Evolutionary conservation across 2,888 invertebrate genomes (phyloP), one percentile per base, ranked within the genome.

Genomic region (Tenthredo distinguenda): DNA sequence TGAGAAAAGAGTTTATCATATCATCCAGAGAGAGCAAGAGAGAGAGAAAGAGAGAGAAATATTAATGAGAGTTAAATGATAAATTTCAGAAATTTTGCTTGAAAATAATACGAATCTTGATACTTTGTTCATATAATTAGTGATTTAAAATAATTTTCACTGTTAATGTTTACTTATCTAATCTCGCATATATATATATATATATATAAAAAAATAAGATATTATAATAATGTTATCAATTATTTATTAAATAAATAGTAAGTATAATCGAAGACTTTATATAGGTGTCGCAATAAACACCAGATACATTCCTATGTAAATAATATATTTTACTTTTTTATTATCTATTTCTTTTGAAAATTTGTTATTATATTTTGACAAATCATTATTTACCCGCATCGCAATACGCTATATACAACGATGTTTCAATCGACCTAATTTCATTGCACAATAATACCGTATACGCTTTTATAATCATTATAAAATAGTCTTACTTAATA

Each of bases 231-330:
- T 81, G 58, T 81, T 58, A 81, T 58, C 12, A 37, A 81, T 81
- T 43, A 62, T 40, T 62, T 62, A 62, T 40, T 81, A 40, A 62
- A 77, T 74, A 43, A 74, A 74, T 74, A 74, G 40, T 74, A 40
- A 43, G 43, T 43, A 55, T 77, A 81, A 81, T 81, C 58, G 62
- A 81, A 81, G 81, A 81, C 62, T 81, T 81, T 81, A 81, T 81
- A 31, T 62, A 50, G 62, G 81, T 81, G 40, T 58, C 62, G 81
- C 26, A 81, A 62, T 77, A 77, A 77, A 77, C 76, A 77, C 55
- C 77, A 77, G 50, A 34, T 26, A 50, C 55, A 77, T 77, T 77
- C 47, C 77, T 77, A 77, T 77, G 77, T 77, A 77, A 77, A 77
- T 77, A 31, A 77, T 74, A 74, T 74, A 43, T 55, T 77, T 34